Evolutionary conservation across 2,113 vertebrate species (phyloP).

Genomic region (Polypterus senegalus): DNA sequence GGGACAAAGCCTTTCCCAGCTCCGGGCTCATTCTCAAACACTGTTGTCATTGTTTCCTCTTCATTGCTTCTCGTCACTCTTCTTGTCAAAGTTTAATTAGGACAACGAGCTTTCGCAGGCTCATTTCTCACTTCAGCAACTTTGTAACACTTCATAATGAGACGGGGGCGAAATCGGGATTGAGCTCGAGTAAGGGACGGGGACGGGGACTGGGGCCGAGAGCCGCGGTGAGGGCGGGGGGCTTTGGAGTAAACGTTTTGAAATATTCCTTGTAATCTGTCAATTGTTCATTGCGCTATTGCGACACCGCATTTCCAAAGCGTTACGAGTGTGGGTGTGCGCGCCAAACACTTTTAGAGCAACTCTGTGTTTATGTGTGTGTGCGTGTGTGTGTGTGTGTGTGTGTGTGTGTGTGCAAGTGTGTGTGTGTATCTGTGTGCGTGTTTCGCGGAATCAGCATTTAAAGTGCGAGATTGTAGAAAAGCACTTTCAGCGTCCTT

Average conservation of each 20-base stretch:
- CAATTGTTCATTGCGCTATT: too few relatives aligned
- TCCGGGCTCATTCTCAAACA: constrained; percentile 58
- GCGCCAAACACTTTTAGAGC: too few relatives aligned
- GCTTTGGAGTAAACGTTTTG: neutral
- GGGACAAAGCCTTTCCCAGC: constrained; percentile 63
- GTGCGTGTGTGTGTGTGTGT: too few relatives aligned
- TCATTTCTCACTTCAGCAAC: constrained; percentile 86
- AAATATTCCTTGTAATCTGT: too few relatives aligned
- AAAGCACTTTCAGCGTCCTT: too few relatives aligned
- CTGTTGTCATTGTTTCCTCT: constrained; percentile 74
- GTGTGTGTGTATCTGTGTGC: too few relatives aligned
- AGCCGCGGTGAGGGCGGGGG: constrained; percentile 14
- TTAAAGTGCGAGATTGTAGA: too few relatives aligned
- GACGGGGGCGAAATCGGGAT: constrained; percentile 21
- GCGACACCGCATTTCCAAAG: too few relatives aligned
- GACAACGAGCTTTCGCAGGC: constrained; percentile 70
- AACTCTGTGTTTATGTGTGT: too few relatives aligned
- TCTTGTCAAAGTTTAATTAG: constrained; percentile 90
- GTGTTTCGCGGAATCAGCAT: too few relatives aligned
- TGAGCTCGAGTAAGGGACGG: constrained; percentile 19
- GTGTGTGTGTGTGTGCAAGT: too few relatives aligned
- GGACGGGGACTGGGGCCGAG: constrained; percentile 17
- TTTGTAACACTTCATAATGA: constrained; percentile 88
- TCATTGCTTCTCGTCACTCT: constrained; percentile 77
- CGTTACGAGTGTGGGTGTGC: too few relatives aligned